These are phyloP conservation scores for Varanus salvator DNA, from an alignment of 2,113 vertebrate species.

Conservation along the genomic window DNA sequence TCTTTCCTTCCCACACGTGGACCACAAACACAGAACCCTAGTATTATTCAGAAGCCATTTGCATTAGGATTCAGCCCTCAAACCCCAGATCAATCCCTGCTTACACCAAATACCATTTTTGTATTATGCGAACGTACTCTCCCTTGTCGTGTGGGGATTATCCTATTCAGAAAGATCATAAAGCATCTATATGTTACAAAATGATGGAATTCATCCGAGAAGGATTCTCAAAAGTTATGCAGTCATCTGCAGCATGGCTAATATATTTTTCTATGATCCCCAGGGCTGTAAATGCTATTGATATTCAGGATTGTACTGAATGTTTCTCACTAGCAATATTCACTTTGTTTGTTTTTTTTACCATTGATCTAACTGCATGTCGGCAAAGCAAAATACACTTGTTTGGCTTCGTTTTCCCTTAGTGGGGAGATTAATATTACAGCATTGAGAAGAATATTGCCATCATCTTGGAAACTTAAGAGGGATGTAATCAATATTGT, in stretches of 20 bases:
- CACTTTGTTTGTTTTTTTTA: slow-evolving; percentile 26
- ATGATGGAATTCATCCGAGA: slow-evolving; percentile 1
- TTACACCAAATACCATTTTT: not conserved
- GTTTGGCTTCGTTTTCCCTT: slow-evolving; percentile 19
- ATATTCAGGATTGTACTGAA: slow-evolving; percentile 19
- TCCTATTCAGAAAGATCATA: not conserved
- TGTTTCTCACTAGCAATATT: slow-evolving; percentile 26
- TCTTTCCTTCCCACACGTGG: not conserved
- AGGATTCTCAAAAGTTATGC: slow-evolving; percentile 20
- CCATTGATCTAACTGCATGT: not conserved
- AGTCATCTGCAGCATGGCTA: not conserved
- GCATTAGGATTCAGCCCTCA: slow-evolving; percentile 33
- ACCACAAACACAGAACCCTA: not conserved
- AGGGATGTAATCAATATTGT: slow-evolving; percentile 13
- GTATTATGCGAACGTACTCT: not conserved
- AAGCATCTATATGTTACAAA: slow-evolving; percentile 26
- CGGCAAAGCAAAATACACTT: not conserved
- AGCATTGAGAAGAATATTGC: not conserved
- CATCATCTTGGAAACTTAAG: slow-evolving; percentile 4
- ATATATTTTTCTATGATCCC: slow-evolving; percentile 1
- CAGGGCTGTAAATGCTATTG: not conserved
- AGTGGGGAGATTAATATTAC: slow-evolving; percentile 30
- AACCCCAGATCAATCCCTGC: slow-evolving; percentile 20
- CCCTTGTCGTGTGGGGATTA: not conserved
- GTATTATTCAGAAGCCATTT: slow-evolving; percentile 35